A percentile compares a stretch with the other conserved stretches of the same genome.
These are phyloP conservation scores for Drosophila monieri DNA, from an alignment of 2,888 invertebrate genomes.

Conservation along the genomic window DNA sequence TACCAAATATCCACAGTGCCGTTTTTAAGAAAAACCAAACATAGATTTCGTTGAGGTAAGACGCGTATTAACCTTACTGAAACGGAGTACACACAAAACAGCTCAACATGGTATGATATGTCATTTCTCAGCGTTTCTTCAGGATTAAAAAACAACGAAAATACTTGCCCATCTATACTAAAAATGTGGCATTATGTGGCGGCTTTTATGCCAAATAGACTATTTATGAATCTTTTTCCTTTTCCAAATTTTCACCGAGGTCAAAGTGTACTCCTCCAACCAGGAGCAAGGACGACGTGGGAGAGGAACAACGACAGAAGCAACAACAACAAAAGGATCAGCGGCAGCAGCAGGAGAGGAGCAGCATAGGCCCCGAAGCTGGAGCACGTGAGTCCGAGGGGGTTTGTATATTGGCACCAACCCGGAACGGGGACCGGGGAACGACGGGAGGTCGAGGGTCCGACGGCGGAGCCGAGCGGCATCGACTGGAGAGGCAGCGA, in stretches of 20 bases:
- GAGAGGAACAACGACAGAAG: too few species aligned
- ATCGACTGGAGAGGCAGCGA: too few species aligned
- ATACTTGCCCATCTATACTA: constrained; percentile 77
- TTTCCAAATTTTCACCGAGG: constrained; percentile 57
- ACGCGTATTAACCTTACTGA: constrained; percentile 66
- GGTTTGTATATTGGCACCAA: too few species aligned
- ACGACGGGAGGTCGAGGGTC: too few species aligned
- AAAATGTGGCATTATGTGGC: constrained; percentile 70
- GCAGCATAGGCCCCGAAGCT: too few species aligned
- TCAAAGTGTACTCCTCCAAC: constrained; percentile 75
- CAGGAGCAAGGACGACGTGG: too few species aligned
- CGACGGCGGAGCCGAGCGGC: too few species aligned
- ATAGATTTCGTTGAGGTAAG: constrained; percentile 61
- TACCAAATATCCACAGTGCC: too few species aligned
- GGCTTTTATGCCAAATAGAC: constrained; percentile 48
- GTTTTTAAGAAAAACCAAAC: constrained; percentile 77
- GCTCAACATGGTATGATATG: constrained; percentile 45
- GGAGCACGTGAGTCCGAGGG: too few species aligned
- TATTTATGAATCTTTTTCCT: constrained; percentile 72
- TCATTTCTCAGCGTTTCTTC: neutral
- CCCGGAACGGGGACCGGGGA: too few species aligned
- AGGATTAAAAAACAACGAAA: constrained; percentile 61
- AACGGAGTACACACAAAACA: constrained; percentile 69
- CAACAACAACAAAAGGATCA: too few species aligned
- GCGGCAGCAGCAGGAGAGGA: too few species aligned